These are phyloP conservation scores for Ciconia stormi DNA, from an alignment of 2,113 vertebrate species.

Conservation along the genomic window DNA sequence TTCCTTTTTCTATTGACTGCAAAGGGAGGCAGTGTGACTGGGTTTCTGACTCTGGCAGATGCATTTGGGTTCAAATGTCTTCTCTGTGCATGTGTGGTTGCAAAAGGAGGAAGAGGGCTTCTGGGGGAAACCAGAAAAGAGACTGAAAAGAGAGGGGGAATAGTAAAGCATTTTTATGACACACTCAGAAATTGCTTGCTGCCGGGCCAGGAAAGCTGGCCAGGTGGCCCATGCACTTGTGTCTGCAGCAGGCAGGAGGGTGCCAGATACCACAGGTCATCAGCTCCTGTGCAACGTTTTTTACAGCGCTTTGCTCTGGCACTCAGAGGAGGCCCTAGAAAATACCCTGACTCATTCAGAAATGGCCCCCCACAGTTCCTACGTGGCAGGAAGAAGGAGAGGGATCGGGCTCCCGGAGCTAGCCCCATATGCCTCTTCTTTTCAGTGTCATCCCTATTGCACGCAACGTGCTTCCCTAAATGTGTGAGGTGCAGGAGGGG, in stretches of 20 bases:
- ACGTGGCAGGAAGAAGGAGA: background rate
- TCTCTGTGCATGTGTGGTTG: background rate
- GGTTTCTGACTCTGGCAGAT: background rate
- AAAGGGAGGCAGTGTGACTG: background rate
- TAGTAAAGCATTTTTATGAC: background rate
- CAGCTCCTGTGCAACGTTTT: background rate
- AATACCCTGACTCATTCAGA: background rate
- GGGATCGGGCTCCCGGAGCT: fast-evolving
- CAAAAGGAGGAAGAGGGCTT: background rate
- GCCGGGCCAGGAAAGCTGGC: background rate
- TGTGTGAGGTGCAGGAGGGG: background rate
- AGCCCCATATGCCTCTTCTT: background rate
- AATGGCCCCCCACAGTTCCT: background rate
- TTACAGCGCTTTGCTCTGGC: background rate
- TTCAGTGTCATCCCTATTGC: background rate
- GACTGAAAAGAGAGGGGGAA: background rate
- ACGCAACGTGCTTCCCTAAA: background rate
- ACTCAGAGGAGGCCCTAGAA: background rate
- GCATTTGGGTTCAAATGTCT: background rate
- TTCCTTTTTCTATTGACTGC: background rate
- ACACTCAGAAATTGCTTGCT: background rate
- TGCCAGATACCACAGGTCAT: background rate
- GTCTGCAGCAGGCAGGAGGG: background rate
- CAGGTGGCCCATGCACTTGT: background rate
- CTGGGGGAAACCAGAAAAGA: background rate